Conservation (phyloP, 2,888 invertebrate genomes). For the Neoscelio sp. region DNA sequence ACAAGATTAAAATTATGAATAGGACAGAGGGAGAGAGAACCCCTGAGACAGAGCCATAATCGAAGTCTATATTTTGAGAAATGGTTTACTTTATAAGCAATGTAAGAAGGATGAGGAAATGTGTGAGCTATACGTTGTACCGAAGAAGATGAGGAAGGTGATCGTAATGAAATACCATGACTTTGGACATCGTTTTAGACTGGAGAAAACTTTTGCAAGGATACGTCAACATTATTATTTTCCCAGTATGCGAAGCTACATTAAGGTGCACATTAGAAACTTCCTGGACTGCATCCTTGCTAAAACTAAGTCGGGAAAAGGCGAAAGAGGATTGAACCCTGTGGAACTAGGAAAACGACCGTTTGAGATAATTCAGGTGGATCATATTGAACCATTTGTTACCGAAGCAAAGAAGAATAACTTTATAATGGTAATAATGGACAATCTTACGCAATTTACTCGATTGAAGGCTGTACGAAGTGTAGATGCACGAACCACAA, state of each 20-base stretch:
- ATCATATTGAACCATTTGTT: too few species aligned
- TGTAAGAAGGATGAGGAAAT: not conserved
- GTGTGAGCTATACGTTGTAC: constrained; percentile 40
- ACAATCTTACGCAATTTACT: too few species aligned
- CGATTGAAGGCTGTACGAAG: too few species aligned
- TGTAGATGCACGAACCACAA: too few species aligned
- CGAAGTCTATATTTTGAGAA: not conserved
- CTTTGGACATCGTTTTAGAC: constrained; percentile 27
- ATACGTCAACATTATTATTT: constrained; percentile 65
- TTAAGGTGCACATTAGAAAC: constrained; percentile 54
- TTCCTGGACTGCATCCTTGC: constrained; percentile 66
- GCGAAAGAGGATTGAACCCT: constrained; percentile 66
- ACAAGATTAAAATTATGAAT: constrained; percentile 75
- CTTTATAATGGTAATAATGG: too few species aligned
- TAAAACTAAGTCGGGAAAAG: constrained; percentile 41
- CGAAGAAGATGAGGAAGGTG: constrained; percentile 22
- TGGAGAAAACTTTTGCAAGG: constrained; percentile 20
- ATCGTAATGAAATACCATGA: constrained; percentile 66
- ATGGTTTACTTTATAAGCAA: constrained; percentile 1
- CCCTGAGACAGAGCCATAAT: not conserved
- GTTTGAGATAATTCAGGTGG: too few species aligned
- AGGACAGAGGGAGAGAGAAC: too few species aligned
- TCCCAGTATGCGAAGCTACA: constrained; percentile 34
- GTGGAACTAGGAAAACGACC: constrained; percentile 56
- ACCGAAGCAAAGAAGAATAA: too few species aligned